These are phyloP conservation scores for Dryobota labecula DNA, from an alignment of 2,888 invertebrate species.

Conservation along the genomic window DNA sequence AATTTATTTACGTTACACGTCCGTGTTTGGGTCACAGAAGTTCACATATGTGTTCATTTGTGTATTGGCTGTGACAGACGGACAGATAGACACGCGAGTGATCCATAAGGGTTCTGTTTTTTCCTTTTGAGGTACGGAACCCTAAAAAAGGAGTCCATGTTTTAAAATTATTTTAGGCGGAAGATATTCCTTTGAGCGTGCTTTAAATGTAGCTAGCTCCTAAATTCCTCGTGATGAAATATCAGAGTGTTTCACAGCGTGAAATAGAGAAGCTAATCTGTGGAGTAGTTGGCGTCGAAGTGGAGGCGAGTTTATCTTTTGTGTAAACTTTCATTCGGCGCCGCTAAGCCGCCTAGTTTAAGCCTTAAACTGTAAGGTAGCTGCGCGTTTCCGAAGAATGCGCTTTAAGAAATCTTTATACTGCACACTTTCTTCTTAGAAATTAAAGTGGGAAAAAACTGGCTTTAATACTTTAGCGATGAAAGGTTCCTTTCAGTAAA, in stretches of 20 bases:
- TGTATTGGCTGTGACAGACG: no score
- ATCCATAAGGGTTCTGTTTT: no score
- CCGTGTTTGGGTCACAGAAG: no score
- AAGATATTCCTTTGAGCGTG: conserved; percentile 22
- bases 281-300: conserved; percentile 68
- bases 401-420: conserved; percentile 45
- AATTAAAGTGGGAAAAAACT: conserved; percentile 43
- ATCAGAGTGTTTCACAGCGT: conserved; percentile 52
- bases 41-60: no score
- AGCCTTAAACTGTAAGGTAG: conserved; percentile 73
- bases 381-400: conserved; percentile 61
- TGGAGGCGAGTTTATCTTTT: conserved; percentile 79
- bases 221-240: conserved; percentile 57
- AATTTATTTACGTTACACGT: no score
- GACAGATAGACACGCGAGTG: no score
- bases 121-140: no score
- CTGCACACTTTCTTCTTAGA: conserved; percentile 40
- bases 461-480: conserved; percentile 31
- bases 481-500: conserved; percentile 18
- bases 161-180: conserved; percentile 36
- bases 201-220: conserved; percentile 36
- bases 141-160: conserved; percentile 26
- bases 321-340: conserved; percentile 85
- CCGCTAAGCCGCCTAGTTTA: conserved; percentile 76
- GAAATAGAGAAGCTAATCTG: conserved; percentile 73